Evolutionary conservation across 2,888 invertebrate species (phyloP).

Genomic region (Villa cingulata): DNA sequence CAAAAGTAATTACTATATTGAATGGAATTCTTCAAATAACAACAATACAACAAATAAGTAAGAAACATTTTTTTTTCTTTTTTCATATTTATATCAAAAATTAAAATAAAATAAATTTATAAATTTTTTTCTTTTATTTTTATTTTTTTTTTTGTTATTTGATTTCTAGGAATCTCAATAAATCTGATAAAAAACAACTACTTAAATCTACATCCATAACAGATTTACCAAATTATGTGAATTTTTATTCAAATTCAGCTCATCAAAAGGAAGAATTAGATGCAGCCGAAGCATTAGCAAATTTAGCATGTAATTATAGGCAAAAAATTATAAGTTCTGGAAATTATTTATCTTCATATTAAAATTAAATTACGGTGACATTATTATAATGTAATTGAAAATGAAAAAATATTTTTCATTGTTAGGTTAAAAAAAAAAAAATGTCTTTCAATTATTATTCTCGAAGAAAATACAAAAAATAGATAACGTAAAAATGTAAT

Average conservation of each 20-base stretch:
- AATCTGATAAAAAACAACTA: constrained; percentile 6
- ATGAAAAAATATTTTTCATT: too few species aligned
- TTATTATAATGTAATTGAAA: too few species aligned
- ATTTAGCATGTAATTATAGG: constrained; percentile 42
- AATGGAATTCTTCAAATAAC: constrained; percentile 39
- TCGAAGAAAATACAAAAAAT: not conserved
- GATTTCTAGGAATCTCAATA: not conserved
- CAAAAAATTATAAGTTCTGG: constrained; percentile 26
- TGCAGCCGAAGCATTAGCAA: constrained; percentile 60
- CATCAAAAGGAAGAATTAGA: constrained; percentile 62
- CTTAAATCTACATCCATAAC: constrained; percentile 13
- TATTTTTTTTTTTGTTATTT: not conserved
- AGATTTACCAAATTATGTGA: constrained; percentile 1
- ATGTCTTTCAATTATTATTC: too few species aligned
- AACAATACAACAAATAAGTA: too few species aligned
- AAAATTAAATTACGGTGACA: too few species aligned
- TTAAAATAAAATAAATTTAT: not conserved
- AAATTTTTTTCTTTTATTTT: not conserved
- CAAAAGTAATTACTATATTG: constrained; percentile 56
- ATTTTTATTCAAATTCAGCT: constrained; percentile 19
- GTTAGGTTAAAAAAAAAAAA: too few species aligned
- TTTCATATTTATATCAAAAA: too few species aligned
- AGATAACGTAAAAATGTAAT: too few species aligned
- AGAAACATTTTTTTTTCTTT: too few species aligned
- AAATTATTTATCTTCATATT: not conserved